Conservation (phyloP, 2,888 invertebrate species). For the Limnephilus auricula region DNA sequence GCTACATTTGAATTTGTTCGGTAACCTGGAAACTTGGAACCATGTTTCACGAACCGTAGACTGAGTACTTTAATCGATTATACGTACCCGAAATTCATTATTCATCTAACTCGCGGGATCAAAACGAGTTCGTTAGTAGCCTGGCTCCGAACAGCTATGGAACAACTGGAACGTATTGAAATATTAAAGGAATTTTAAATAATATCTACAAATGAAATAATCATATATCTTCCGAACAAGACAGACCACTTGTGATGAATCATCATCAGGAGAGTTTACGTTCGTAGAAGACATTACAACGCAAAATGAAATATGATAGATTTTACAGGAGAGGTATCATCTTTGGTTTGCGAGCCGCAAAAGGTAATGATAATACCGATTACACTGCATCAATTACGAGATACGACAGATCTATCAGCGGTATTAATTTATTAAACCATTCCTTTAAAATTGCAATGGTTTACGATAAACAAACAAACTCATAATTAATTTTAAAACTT, state of each 20-base stretch:
- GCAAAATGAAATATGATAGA: not conserved
- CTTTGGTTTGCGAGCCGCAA: not conserved
- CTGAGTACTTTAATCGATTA: conserved; percentile 50
- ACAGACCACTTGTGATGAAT: not conserved
- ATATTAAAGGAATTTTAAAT: conserved; percentile 27
- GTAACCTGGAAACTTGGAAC: conserved; percentile 6
- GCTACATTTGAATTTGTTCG: not conserved
- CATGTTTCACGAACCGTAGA: not conserved
- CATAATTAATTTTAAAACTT: not conserved
- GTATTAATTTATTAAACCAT: not conserved
- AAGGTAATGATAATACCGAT: not conserved
- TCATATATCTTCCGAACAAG: conserved; percentile 12
- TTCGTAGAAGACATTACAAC: not conserved
- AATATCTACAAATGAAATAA: conserved; percentile 4
- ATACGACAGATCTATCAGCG: not conserved
- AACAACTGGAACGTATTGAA: not conserved
- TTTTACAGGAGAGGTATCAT: not conserved
- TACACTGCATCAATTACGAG: not conserved
- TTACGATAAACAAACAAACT: not conserved
- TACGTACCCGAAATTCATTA: conserved; percentile 41
- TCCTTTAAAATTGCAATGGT: not conserved
- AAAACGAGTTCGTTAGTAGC: conserved; percentile 52
- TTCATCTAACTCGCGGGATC: conserved; percentile 44
- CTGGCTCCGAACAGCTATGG: conserved; percentile 22
- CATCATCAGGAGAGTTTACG: not conserved